Conservation (phyloP, 2,113 vertebrate genomes). For the Paramormyrops kingsleyae region DNA sequence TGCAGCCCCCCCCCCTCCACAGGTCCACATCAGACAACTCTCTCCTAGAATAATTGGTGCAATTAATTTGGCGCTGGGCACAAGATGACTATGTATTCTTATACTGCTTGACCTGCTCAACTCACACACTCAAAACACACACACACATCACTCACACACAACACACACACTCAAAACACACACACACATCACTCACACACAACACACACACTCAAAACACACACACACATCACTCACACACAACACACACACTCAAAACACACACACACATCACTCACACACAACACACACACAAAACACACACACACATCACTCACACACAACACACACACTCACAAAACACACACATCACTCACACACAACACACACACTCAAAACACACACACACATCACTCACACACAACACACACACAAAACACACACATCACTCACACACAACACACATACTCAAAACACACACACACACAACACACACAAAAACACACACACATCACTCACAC, state of each 20-base stretch:
- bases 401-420: neutral
- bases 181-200: neutral
- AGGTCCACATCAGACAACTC: slow-evolving; percentile 64
- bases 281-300: slow-evolving; percentile 14
- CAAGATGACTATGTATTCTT: slow-evolving; percentile 61
- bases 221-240: no score
- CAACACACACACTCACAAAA: no score
- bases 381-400: neutral
- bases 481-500: neutral
- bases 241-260: neutral
- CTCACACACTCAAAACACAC: slow-evolving; percentile 14
- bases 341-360: neutral
- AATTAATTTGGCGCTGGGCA: slow-evolving; percentile 71
- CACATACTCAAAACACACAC: neutral
- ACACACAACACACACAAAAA: slow-evolving; percentile 1
- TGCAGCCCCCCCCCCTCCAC: slow-evolving; percentile 45
- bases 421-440: neutral
- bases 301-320: neutral
- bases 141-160: neutral
- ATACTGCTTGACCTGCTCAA: slow-evolving; percentile 42
- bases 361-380: slow-evolving; percentile 19
- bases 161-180: neutral
- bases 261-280: neutral
- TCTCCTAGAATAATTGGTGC: slow-evolving; percentile 69
- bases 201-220: neutral